These are phyloP conservation scores for Gymnocephalus cernua DNA, from an alignment of 2,113 vertebrate species.

Conservation along the genomic window DNA sequence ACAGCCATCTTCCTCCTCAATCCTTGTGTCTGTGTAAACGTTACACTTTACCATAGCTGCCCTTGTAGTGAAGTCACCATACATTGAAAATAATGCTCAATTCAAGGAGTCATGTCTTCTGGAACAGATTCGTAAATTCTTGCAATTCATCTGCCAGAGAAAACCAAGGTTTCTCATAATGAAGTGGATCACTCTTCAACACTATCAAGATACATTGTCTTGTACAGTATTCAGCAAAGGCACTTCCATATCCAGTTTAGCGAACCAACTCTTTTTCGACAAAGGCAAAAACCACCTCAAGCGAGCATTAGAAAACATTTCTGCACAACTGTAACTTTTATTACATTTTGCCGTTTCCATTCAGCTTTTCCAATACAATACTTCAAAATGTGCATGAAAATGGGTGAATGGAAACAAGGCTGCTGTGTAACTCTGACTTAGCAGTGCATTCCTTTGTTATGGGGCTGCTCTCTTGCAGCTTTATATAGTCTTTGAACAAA, in stretches of 20 bases:
- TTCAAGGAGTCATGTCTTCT: not conserved
- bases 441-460: conserved; percentile 35
- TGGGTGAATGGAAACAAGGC: too few relatives aligned
- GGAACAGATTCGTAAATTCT: not conserved
- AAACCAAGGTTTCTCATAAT: not conserved
- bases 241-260: too few relatives aligned
- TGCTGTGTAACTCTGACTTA: not conserved
- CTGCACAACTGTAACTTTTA: too few relatives aligned
- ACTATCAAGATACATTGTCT: too few relatives aligned
- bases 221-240: too few relatives aligned
- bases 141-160: not conserved
- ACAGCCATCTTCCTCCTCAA: not conserved
- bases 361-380: too few relatives aligned
- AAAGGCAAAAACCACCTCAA: too few relatives aligned
- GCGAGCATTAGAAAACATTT: too few relatives aligned
- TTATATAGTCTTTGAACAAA: conserved; percentile 29
- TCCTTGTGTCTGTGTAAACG: not conserved
- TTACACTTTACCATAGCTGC: conserved; percentile 2
- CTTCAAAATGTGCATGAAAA: too few relatives aligned
- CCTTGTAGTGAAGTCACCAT: not conserved
- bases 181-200: too few relatives aligned
- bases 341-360: too few relatives aligned
- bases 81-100: not conserved
- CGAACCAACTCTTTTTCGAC: too few relatives aligned
- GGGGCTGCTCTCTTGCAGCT: conserved; percentile 16